Base-by-base conservation (phyloP, 2,888 invertebrate species). In the Venusia cambrica region DNA sequence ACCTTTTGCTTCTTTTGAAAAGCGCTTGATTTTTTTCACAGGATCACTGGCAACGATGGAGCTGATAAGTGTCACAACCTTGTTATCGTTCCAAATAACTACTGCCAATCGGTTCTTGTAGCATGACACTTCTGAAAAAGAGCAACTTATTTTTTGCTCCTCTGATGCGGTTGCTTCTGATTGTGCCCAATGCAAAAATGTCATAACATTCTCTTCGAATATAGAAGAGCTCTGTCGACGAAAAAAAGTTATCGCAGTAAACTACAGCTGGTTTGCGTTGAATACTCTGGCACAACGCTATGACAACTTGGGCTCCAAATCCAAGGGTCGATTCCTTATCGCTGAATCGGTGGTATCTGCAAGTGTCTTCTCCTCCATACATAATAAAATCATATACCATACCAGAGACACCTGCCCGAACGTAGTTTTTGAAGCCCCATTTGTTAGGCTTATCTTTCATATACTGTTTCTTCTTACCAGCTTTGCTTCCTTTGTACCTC, bases 401-500 rank as follows among this genome's bases (percentile, higher is more conserved):
- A 1, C 66, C 70, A 12, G 54, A 51, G n/a, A 63, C 48, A 2
- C 67, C 65, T 18, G 63, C 58, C 8, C 66, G 18, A 1, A 62
- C 59, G 44, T 56, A 62, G 16, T 61, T 56, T 51, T 72, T 70
- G 15, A 62, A 62, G 1, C 70, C 68, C 63, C 63, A 71, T 33
- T 69, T 66, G 4, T 43, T 52, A 0, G 67, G 67, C 31, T 69
- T 73, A 2, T 61, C 55, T 26, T 56, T 56, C 20, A 62, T 60
- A 22, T 68, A 73, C 19, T 73, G 68, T 1, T 45, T 31, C 6
- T 62, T 31, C 3, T 38, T 57, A 0, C 63, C 69, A 1, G 67
- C 64, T 41, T 55, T 67, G 5, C 16, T 31, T 4, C 30, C 31
- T 27, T 32, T 38, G 18, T 32, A 38, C 7, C n/a, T n/a, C n/a